Percentiles rank a stretch among this genome's conserved stretches.
Conservation (phyloP, 2,888 invertebrate species). For the Prosapia bicincta region DNA sequence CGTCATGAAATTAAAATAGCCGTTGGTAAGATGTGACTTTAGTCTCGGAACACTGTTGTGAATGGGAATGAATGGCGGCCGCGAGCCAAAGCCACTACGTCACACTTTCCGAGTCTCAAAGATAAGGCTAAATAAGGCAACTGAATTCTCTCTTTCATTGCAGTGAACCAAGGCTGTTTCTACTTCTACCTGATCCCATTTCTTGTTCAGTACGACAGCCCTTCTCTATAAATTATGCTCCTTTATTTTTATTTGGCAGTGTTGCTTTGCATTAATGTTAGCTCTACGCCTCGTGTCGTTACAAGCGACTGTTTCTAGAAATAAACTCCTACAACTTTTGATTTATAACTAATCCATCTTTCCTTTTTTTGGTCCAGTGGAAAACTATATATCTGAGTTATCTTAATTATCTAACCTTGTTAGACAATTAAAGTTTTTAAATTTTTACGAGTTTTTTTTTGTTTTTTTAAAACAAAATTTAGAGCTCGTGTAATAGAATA, state of each 20-base stretch:
- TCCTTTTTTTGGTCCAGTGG: background rate
- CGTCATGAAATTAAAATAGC: no score
- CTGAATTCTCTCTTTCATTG: constrained; percentile 14
- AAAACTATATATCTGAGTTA: background rate
- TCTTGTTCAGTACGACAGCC: background rate
- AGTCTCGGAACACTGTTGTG: no score
- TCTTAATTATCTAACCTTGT: no score
- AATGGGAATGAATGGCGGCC: background rate
- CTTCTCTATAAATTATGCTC: background rate
- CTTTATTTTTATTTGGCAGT: background rate
- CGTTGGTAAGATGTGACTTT: no score
- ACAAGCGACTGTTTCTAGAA: background rate
- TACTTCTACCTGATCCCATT: background rate
- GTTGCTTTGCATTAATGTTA: background rate
- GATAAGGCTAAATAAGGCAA: constrained; percentile 28
- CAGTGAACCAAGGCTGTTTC: background rate
- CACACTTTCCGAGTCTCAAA: background rate
- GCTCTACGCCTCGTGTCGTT: background rate
- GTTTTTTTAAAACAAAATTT: no score
- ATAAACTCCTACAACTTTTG: background rate
- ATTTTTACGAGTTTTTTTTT: no score
- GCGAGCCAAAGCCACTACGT: background rate
- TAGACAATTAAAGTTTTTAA: no score
- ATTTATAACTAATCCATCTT: no score
- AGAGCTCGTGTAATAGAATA: no score